Evolutionary conservation across 2,113 vertebrate species (phyloP).

Genomic region (Buteo buteo): DNA sequence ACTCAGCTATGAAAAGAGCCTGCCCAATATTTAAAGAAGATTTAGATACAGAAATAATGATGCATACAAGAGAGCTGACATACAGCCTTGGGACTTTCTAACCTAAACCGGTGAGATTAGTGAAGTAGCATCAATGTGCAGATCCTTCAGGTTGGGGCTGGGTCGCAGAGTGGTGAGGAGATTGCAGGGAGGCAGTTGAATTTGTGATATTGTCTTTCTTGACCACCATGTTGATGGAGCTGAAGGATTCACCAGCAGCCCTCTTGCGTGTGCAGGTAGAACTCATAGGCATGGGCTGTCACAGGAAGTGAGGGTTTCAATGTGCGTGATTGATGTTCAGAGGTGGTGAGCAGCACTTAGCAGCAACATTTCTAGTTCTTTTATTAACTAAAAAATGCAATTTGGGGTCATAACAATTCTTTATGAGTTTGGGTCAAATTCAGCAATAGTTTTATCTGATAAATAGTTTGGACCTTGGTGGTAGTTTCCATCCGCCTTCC

Average conservation of each 20-base stretch:
- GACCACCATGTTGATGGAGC: neutral
- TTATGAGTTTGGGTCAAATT: neutral
- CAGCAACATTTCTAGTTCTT: neutral
- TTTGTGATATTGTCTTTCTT: neutral
- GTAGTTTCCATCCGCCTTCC: neutral
- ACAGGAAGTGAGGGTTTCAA: neutral
- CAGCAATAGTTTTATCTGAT: neutral
- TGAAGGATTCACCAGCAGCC: neutral
- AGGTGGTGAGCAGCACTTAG: neutral
- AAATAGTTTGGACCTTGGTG: neutral
- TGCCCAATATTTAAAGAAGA: constrained; percentile 43
- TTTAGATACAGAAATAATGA: constrained; percentile 22
- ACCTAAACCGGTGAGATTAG: neutral
- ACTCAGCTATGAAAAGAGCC: constrained; percentile 31
- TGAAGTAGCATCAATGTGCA: neutral
- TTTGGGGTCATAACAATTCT: neutral
- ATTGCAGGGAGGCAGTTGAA: neutral
- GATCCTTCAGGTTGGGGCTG: neutral
- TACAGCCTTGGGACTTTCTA: neutral
- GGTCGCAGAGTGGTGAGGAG: neutral
- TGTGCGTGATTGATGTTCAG: neutral
- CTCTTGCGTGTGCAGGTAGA: neutral
- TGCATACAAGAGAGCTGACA: neutral
- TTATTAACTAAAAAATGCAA: neutral
- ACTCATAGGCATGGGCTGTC: neutral